Base-by-base conservation (phyloP, 30 jellyfish, hydroid and myxozoan species). In the Nemopilema nomurai region DNA sequence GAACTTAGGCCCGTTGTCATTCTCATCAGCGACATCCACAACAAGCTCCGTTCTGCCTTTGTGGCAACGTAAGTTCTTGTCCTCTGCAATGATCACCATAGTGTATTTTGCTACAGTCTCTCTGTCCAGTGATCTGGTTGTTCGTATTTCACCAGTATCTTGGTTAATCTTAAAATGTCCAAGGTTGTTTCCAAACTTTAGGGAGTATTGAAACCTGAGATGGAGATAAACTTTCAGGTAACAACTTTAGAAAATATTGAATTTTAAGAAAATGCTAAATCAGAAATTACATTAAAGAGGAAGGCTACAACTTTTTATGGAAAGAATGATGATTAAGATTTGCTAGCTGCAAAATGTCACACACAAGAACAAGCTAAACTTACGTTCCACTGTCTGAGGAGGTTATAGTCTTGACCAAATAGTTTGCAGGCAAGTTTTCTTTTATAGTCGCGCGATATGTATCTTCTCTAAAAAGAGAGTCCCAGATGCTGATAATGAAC, bases 401-500 rank as follows among this genome's bases (percentile, higher is more conserved):
- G 0, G n/a, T 89, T 71, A 76, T 69, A 3, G 49, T 20, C 20
- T 77, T 64, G 19, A 92, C 96, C 25, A 7, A 49, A 7, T 68
- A 86, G 22, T 69, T 73, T 23, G 89, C 86, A 49, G 73, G 66
- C 8, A 50, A 64, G 69, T 92, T 87, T 69, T 92, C 98, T 21
- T 13, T 49, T 22, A 92, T 79, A 65, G 85, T 74, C 19, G 27
- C 88, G 1, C 19, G 68, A 78, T 83, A 82, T 26, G 22, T 69
- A 31, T 87, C 96, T 52, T 77, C 33, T 0, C 78, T 76, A 82
- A 92, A 92, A 21, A 92, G 89, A 4, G 98, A 86, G 57, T 92
- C 96, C 98, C 98, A 92, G 20, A 92, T 92, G 76, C 77, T 92
- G 23, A 92, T 89, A 24, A 69, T 16, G 81, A 92, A 92, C 4